Base-by-base conservation (phyloP, 2,797 vertebrate species). In the Sebastes jordani region DNA sequence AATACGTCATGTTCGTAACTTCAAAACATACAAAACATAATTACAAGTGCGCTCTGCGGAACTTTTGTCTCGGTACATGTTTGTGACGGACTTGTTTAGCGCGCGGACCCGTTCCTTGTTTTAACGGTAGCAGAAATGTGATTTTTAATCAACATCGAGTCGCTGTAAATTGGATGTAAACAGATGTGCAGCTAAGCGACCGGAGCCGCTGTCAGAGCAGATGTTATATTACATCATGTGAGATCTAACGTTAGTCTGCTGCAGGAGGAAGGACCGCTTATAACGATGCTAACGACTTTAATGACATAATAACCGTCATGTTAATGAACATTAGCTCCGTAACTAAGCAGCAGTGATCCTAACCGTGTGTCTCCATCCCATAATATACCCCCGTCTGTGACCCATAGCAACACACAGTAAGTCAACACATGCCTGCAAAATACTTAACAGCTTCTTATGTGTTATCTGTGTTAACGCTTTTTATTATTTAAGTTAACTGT, bases 391-490 rank as follows among this genome's bases (percentile, higher is more conserved):
- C 2, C 10, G 18, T 30, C 71, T 76, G 71, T 56, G 56, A 67
- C 65, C 54, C 23, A 59, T 62, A 32, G n/a, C 59, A 71, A 32
- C 54, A 42, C 6, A 81, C 74, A 86, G 91, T 92, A 89, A 91
- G 92, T 91, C 29, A 16, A 16, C 29, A 7, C 2, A 36, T 74
- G 11, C 4, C 4, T 54, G 16, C 3, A 29, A 36, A 52, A 11
- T 32, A 34, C 8, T 34, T 34, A 0, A 34, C 0, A 34, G 34
- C 34, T 34, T 34, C 34, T 34, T 11, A 34, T 34, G 11, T 34
- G 34, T 10, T 36, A 5, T 36, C 18, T 5, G 7, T 38, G 23
- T 36, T 7, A 7, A 20, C 20, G 6, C 23, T 18, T 6, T 66
- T 20, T 46, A 16, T 49, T 49, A 7, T 20, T 49, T 49, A 18